Conservation (phyloP, 2,797 vertebrate genomes). For the Melanotaenia nigrans region DNA sequence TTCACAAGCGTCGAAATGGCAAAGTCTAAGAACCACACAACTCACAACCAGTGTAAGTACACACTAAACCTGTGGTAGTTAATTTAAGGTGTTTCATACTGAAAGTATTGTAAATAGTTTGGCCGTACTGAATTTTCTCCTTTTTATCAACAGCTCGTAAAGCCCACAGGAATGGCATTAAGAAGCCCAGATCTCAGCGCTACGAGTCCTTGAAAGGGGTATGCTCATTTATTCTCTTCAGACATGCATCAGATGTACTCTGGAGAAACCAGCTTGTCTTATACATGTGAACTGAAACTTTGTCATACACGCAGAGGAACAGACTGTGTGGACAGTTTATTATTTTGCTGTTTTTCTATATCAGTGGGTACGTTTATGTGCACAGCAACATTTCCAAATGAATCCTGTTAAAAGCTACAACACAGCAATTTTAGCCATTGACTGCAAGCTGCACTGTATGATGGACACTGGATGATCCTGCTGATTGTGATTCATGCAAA, state of each 20-base stretch:
- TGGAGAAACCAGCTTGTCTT: too few relatives aligned
- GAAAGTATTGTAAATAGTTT: background rate
- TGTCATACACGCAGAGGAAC: too few relatives aligned
- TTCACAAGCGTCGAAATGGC: constrained; percentile 85
- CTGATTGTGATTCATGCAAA: too few relatives aligned
- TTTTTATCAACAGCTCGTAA: constrained; percentile 87
- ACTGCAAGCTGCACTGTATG: too few relatives aligned
- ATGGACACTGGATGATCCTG: too few relatives aligned
- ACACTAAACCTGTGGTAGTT: background rate
- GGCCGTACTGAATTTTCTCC: fast-evolving
- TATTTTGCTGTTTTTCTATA: too few relatives aligned
- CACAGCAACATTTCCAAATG: too few relatives aligned
- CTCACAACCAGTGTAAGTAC: constrained; percentile 97
- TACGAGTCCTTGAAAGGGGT: constrained; percentile 97
- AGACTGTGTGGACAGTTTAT: too few relatives aligned
- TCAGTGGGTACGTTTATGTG: too few relatives aligned
- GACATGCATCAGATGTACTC: background rate
- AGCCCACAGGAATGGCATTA: constrained; percentile 98
- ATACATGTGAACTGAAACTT: too few relatives aligned
- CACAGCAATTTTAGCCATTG: too few relatives aligned
- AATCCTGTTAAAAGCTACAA: too few relatives aligned
- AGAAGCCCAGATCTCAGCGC: constrained; percentile 90
- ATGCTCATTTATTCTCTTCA: constrained; percentile 12
- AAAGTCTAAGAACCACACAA: constrained; percentile 99
- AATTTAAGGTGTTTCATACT: background rate